These are phyloP conservation scores for Apoda limacodes DNA, from an alignment of 2,888 invertebrate genomes.

Conservation along the genomic window DNA sequence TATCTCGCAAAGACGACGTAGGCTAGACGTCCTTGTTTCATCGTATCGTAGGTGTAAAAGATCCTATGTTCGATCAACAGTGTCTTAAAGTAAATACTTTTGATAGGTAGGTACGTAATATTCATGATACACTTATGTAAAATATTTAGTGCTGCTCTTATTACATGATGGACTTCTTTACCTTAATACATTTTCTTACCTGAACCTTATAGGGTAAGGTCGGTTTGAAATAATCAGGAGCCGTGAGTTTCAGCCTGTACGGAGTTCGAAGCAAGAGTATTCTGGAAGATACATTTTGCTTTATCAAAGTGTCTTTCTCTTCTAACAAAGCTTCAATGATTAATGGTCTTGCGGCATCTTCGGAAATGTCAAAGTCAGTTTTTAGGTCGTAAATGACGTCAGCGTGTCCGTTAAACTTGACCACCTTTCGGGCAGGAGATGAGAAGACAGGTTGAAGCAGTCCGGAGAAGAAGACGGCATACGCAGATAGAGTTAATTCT, in stretches of 20 bases:
- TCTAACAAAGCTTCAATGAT: conserved; percentile 90
- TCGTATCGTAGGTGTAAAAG: too few relatives aligned
- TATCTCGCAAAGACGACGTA: too few relatives aligned
- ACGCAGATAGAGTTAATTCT: conserved; percentile 85
- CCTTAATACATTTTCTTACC: conserved; percentile 45
- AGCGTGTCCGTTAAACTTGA: conserved; percentile 72
- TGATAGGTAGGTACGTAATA: too few relatives aligned
- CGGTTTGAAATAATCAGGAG: conserved; percentile 90
- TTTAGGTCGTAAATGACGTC: conserved; percentile 82
- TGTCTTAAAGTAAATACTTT: too few relatives aligned
- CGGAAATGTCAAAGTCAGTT: conserved; percentile 77
- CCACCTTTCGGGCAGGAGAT: conserved; percentile 78
- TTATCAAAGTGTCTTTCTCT: conserved; percentile 87
- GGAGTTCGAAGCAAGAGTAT: conserved; percentile 71
- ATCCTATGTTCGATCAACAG: too few relatives aligned
- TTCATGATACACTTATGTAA: too few relatives aligned
- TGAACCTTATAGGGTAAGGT: conserved; percentile 86
- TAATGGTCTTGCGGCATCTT: conserved; percentile 84
- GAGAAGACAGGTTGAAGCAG: conserved; percentile 84
- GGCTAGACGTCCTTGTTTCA: too few relatives aligned
- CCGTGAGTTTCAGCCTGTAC: conserved; percentile 78
- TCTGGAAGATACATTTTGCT: conserved; percentile 80
- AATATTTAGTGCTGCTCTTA: too few relatives aligned
- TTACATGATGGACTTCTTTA: conserved; percentile 17
- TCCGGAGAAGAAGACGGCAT: conserved; percentile 84